Percentiles rank a stretch among this genome's conserved stretches.
These are phyloP conservation scores for Microctonus brassicae DNA, from an alignment of 2,888 invertebrate species.

Conservation along the genomic window DNA sequence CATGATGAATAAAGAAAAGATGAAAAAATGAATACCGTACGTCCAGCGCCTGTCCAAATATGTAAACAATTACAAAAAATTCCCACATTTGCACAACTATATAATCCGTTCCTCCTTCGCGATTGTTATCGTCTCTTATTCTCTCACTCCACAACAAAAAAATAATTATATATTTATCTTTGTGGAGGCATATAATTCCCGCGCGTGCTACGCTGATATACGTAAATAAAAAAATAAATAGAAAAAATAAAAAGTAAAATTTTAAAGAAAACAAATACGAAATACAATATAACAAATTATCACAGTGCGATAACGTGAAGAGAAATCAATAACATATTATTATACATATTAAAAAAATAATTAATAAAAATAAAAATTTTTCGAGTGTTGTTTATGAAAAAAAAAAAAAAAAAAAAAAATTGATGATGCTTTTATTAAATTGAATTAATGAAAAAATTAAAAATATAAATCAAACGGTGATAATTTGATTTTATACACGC, in stretches of 20 bases:
- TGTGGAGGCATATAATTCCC: slow-evolving; percentile 46
- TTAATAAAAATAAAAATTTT: not conserved
- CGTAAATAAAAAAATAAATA: slow-evolving; percentile 46
- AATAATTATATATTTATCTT: slow-evolving; percentile 50
- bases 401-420: not conserved
- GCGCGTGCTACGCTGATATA: slow-evolving; percentile 52
- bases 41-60: slow-evolving; percentile 30
- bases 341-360: slow-evolving; percentile 3
- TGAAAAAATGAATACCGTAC: slow-evolving; percentile 27
- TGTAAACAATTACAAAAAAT: slow-evolving; percentile 10
- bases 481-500: slow-evolving; percentile 23
- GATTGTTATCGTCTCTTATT: slow-evolving; percentile 25
- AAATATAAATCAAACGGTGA: slow-evolving; percentile 5
- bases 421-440: slow-evolving; percentile 1
- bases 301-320: slow-evolving; percentile 1
- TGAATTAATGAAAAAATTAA: not conserved
- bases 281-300: slow-evolving; percentile 28
- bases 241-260: slow-evolving; percentile 27
- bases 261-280: slow-evolving; percentile 26
- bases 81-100: slow-evolving; percentile 26
- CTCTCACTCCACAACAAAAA: slow-evolving; percentile 32
- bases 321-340: slow-evolving; percentile 16
- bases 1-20: slow-evolving; percentile 1
- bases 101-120: slow-evolving; percentile 26
- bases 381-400: not conserved